Base-by-base conservation (phyloP, 2,888 invertebrate genomes). In the Dimorphilus gyrociliatus region DNA sequence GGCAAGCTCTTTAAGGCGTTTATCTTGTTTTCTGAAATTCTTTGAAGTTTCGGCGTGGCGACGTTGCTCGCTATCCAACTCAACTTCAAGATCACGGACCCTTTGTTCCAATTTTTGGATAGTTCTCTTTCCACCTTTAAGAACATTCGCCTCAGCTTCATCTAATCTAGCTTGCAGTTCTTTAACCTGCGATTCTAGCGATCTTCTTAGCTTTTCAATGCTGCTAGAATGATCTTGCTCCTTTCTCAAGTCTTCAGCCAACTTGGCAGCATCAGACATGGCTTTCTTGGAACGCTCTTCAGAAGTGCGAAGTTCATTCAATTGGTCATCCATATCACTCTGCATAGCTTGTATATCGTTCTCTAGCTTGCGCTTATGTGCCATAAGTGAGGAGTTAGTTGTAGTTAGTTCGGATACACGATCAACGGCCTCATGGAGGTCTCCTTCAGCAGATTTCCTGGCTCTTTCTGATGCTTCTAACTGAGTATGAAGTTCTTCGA, bases 1-100 rank as follows among this genome's bases (percentile, higher is more conserved):
- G 31, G 81, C 82, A 63, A 90, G 75, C 71, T 94, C 92, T 68
- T 92, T 90, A 79, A 94, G 85, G 63, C 92, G 84, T 67, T 92
- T 88, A 72, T 92, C 90, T 73, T 92, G 92, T 78, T 94, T 94
- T 78, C 70, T 90, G 90, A 67, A 88, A 81, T 86, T 88, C 84
- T 90, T 90, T 69, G 86, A 85, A 53, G 90, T 86, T 66, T 92
- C 90, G 50, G 86, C 86, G 71, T 92, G 90, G 72, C 90, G 78
- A 67, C 92, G 79, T 70, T 90, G 88, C 74, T 94, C 92, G 46
- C 80, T 81, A 63, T 92, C 94, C 55, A 92, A 74, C 70, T 94
- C 92, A 65, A 84, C 41, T 39, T 59, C 59, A 25, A 58, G 41
- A 39, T 56, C 54, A 26, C 52, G 49, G 12, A 56, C n/a, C 37